Percentiles rank a stretch among this genome's conserved stretches.
phyloP scores from a whole-genome alignment of 2,888 invertebrate species.

The Chaetogeoica ovagalla region DNA sequence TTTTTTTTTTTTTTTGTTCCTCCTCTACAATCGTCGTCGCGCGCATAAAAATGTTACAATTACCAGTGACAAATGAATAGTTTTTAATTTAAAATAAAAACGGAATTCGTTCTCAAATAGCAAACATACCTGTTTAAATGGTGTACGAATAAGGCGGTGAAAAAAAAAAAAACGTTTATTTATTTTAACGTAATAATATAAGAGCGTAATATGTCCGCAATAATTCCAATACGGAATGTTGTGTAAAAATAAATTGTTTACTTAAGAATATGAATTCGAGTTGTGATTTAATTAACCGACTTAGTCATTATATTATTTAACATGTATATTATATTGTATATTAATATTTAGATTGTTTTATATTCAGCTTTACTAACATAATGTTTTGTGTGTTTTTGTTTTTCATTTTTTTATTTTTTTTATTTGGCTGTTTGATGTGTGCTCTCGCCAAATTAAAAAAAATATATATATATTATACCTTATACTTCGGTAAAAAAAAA shows the following conservation, averaged over 20 bases:
- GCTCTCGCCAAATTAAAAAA: conserved; percentile 51
- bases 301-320: conserved; percentile 32
- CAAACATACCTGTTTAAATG: too few relatives aligned
- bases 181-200: too few relatives aligned
- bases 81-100: too few relatives aligned
- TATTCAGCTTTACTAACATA: conserved; percentile 52
- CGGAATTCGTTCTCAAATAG: too few relatives aligned
- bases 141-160: too few relatives aligned
- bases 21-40: too few relatives aligned
- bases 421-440: conserved; percentile 51
- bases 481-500: conserved; percentile 42
- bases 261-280: conserved; percentile 36
- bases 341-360: conserved; percentile 50
- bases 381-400: conserved; percentile 47
- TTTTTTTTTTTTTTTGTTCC: too few relatives aligned
- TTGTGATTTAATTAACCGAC: conserved; percentile 33
- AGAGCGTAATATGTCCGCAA: too few relatives aligned
- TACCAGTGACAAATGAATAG: too few relatives aligned
- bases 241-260: neutral
- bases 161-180: too few relatives aligned
- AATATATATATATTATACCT: conserved; percentile 7
- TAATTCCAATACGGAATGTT: too few relatives aligned
- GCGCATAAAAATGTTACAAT: too few relatives aligned
- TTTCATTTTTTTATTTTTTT: conserved; percentile 49
- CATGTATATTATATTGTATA: conserved; percentile 22